Percentiles rank a stretch among this genome's conserved stretches.
Evolutionary conservation across 2,113 vertebrate genomes (phyloP).

Genomic region (Nycticryphes semicollaris): DNA sequence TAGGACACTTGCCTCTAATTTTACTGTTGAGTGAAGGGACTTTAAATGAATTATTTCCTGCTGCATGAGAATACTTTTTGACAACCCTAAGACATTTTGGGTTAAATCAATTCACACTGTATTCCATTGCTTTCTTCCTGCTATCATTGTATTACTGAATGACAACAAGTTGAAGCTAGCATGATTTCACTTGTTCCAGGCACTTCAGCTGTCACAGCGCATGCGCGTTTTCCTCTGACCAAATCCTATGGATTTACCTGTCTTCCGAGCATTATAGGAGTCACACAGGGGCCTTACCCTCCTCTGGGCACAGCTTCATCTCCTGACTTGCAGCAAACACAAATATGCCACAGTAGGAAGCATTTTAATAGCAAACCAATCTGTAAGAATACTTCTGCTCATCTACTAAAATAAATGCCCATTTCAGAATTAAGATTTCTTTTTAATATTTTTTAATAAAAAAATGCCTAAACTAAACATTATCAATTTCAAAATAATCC

Average conservation of each 20-base stretch:
- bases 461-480: neutral
- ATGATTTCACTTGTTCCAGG: neutral
- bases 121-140: neutral
- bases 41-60: neutral
- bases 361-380: neutral
- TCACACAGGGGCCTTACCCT: neutral
- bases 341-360: neutral
- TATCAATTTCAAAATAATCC: neutral
- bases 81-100: neutral
- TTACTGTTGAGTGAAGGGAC: neutral
- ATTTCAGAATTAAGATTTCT: neutral
- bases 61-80: neutral
- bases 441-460: neutral
- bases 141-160: accelerated
- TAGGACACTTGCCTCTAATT: neutral
- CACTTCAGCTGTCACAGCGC: neutral
- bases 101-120: neutral
- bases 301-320: neutral
- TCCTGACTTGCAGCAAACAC: neutral
- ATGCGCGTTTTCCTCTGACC: neutral
- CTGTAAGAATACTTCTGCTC: neutral
- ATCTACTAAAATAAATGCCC: neutral
- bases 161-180: neutral
- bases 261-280: neutral
- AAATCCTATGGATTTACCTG: accelerated